Percentiles rank a stretch among this genome's conserved stretches.
These are phyloP conservation scores for Macrosteles quadrilineatus DNA, from an alignment of 1,140 invertebrate species.

Conservation along the genomic window DNA sequence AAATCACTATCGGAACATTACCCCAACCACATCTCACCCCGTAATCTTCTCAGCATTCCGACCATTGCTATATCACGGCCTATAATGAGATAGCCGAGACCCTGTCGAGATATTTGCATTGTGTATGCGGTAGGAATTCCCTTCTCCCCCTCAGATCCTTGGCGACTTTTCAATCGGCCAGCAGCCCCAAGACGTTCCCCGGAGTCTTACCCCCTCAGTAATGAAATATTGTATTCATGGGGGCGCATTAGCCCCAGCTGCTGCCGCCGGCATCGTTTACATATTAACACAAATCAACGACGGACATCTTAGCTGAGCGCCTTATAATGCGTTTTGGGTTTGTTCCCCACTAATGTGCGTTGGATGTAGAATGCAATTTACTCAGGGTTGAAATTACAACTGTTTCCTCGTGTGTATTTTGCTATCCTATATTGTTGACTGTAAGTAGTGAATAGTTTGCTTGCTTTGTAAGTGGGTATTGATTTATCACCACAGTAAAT, in stretches of 20 bases:
- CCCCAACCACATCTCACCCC: too few species aligned
- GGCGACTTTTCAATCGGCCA: conserved; percentile 15
- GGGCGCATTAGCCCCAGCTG: conserved; percentile 11
- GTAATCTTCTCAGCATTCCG: neutral
- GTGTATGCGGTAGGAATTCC: neutral
- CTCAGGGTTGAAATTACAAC: too few species aligned
- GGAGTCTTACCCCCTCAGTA: conserved; percentile 5
- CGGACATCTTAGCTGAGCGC: neutral
- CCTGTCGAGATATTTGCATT: conserved; percentile 12
- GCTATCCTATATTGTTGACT: too few species aligned
- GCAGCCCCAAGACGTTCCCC: neutral
- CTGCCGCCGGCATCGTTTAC: conserved; percentile 6
- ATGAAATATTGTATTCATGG: conserved; percentile 26
- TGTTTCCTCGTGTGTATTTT: too few species aligned
- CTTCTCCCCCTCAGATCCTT: neutral
- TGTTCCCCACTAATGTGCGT: too few species aligned
- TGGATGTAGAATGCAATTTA: too few species aligned
- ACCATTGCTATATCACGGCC: neutral
- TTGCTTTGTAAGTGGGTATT: too few species aligned
- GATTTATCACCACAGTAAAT: too few species aligned
- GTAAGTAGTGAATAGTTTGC: too few species aligned
- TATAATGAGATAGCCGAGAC: neutral
- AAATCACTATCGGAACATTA: too few species aligned
- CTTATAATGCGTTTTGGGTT: too few species aligned
- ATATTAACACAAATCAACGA: conserved; percentile 19